These are phyloP conservation scores for Phyllotreta striolata DNA, from an alignment of 2,888 invertebrate species.

Conservation along the genomic window DNA sequence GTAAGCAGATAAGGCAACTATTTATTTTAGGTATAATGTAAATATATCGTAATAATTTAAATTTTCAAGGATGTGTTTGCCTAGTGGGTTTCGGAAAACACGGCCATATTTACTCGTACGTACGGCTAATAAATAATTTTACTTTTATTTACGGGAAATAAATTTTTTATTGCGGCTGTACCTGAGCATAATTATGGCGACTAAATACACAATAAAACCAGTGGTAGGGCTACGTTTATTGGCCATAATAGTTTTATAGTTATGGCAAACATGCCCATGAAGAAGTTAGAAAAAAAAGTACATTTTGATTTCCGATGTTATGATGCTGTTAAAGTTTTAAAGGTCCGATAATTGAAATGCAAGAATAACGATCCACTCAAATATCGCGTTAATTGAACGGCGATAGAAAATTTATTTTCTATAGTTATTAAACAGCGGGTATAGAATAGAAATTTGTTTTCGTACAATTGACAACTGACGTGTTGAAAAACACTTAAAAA, in stretches of 20 bases:
- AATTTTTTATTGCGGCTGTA: constrained; percentile 36
- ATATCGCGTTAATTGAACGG: neutral
- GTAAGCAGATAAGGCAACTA: constrained; percentile 38
- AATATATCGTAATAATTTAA: constrained; percentile 40
- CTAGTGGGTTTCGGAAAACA: constrained; percentile 25
- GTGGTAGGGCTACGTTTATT: constrained; percentile 36
- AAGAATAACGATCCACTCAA: neutral
- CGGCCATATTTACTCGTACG: constrained; percentile 22
- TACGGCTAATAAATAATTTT: constrained; percentile 43
- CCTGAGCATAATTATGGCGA: constrained; percentile 34
- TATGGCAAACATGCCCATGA: constrained; percentile 21
- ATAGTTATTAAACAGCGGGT: neutral
- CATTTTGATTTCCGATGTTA: constrained; percentile 18
- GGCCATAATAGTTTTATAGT: constrained; percentile 34
- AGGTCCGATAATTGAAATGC: constrained; percentile 9
- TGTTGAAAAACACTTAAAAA: no score
- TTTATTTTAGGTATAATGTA: constrained; percentile 37
- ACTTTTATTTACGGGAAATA: constrained; percentile 42
- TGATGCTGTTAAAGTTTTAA: constrained; percentile 14
- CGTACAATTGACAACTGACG: no score
- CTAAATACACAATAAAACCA: constrained; percentile 40
- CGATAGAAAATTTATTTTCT: neutral
- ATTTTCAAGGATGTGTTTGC: constrained; percentile 30
- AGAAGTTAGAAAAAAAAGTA: constrained; percentile 3
- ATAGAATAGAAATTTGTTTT: no score